Base-by-base conservation (phyloP, 1,140 invertebrate genomes). In the Holcopasites calliopsidis region DNA sequence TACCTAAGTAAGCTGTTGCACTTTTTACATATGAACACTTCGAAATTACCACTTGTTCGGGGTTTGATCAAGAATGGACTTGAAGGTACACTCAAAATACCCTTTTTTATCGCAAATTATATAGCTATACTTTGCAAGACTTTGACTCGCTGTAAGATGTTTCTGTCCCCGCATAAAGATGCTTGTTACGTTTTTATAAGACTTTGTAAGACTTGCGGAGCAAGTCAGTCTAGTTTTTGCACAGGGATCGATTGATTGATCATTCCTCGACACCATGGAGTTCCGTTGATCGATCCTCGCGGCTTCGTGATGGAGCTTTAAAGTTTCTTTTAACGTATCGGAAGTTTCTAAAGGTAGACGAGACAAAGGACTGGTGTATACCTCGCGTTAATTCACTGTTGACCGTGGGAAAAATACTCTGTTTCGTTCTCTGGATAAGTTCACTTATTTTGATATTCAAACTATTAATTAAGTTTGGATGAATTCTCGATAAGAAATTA, bases 171-270 rank as follows among this genome's bases (percentile, higher is more conserved):
- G 44, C n/a, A 11, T 47, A 18, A 47, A 5, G 13, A 11, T 47
- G 38, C 13, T 6, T 40, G 13, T 21, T n/a, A 11, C 33, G n/a
- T 35, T 21, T 35, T 57, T 35, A 33, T 47, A n/a, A 18, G 18
- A 50, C 21, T n/a, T 50, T 50, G 47, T 21, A 10, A 10, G 35
- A 10, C 21, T n/a, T 23, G 16, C n/a, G 47, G 8, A 50, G 23
- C 18, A 21, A 50, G 23, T 21, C n/a, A 21, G n/a, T 50, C n/a
- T 21, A n/a, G n/a, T 50, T 21, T 23, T 50, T 50, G 18, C 18
- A 50, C 10, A 28, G 1, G 26, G 57, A 83, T 80, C 73, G 81
- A 80, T 80, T 55, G 73, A 84, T 82, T 77, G 80, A 79, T 83
- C 70, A 64, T 35, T 21, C 16, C 44, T 47, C 7, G 13, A 31